Conservation (phyloP, 1,140 invertebrate species). For the Achroia grisella region DNA sequence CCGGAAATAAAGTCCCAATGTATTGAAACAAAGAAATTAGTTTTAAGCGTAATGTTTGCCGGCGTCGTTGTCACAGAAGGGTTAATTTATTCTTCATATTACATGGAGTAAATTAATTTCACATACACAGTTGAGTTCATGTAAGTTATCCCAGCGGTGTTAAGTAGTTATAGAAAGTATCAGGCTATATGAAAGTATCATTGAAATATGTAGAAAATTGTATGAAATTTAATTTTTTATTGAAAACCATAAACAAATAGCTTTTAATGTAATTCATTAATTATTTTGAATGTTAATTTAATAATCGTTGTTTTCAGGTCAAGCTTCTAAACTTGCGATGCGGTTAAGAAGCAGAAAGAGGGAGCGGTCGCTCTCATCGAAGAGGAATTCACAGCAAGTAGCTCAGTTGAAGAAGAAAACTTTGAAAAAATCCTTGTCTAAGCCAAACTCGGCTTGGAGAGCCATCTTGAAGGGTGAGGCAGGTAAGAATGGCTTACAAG, state of each 20-base stretch:
- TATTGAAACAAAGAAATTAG: conserved; percentile 20
- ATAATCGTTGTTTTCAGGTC: conserved; percentile 37
- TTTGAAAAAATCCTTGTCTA: conserved; percentile 26
- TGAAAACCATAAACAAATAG: too few species aligned
- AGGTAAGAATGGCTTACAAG: conserved; percentile 42
- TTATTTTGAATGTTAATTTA: too few species aligned
- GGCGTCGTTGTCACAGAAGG: neutral
- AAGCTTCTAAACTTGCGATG: conserved; percentile 52
- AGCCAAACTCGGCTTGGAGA: conserved; percentile 37
- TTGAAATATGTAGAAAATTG: too few species aligned
- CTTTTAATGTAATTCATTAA: too few species aligned
- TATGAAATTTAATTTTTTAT: too few species aligned
- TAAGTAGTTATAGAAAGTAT: too few species aligned
- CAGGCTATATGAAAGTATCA: too few species aligned
- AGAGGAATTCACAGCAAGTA: conserved; percentile 29
- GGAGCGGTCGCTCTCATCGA: conserved; percentile 61
- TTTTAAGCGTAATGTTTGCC: neutral
- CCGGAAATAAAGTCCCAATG: conserved; percentile 23
- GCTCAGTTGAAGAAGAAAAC: conserved; percentile 36
- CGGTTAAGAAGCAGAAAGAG: conserved; percentile 65
- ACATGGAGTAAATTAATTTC: conserved; percentile 23
- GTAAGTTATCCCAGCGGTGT: conserved; percentile 36
- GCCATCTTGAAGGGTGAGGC: conserved; percentile 38
- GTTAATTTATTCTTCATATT: conserved; percentile 1
- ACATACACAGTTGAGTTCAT: conserved; percentile 36